Evolutionary conservation across 92 coral and sea anemone species (phyloP).

Genomic region (Blastomussa wellsi): DNA sequence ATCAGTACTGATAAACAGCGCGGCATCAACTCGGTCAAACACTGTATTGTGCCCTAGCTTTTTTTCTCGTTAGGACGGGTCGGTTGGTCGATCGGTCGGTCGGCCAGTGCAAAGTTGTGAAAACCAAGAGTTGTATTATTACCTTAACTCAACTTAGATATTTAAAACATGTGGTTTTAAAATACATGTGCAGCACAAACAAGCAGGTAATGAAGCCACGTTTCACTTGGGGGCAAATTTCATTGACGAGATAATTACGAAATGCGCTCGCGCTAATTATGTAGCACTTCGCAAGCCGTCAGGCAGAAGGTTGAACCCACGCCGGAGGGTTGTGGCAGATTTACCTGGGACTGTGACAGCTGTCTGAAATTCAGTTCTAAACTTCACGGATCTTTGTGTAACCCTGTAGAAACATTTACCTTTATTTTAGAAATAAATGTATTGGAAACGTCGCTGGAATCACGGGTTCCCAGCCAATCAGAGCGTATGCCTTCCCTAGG

Average conservation of each 20-base stretch:
- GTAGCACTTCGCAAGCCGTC: too few relatives aligned
- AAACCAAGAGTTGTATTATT: neutral
- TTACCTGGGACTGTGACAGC: too few relatives aligned
- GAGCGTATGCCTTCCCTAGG: neutral
- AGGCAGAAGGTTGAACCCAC: too few relatives aligned
- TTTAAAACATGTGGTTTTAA: conserved; percentile 88
- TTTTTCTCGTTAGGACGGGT: too few relatives aligned
- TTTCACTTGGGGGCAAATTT: too few relatives aligned
- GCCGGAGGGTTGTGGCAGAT: too few relatives aligned
- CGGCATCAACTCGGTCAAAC: neutral
- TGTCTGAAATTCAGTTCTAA: neutral
- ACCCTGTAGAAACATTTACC: neutral
- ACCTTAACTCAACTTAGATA: conserved; percentile 82
- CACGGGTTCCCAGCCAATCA: neutral
- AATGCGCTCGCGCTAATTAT: too few relatives aligned
- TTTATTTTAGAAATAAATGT: too few relatives aligned
- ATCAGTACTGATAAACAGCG: neutral
- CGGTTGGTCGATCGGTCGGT: neutral
- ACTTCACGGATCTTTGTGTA: too few relatives aligned
- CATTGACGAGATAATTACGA: neutral
- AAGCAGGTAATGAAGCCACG: conserved; percentile 99
- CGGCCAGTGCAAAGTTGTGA: neutral
- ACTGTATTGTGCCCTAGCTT: neutral
- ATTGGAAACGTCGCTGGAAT: too few relatives aligned
- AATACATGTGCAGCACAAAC: conserved; percentile 97